These are phyloP conservation scores for Amphipoea oculea DNA, from an alignment of 2,888 invertebrate genomes.

Conservation along the genomic window DNA sequence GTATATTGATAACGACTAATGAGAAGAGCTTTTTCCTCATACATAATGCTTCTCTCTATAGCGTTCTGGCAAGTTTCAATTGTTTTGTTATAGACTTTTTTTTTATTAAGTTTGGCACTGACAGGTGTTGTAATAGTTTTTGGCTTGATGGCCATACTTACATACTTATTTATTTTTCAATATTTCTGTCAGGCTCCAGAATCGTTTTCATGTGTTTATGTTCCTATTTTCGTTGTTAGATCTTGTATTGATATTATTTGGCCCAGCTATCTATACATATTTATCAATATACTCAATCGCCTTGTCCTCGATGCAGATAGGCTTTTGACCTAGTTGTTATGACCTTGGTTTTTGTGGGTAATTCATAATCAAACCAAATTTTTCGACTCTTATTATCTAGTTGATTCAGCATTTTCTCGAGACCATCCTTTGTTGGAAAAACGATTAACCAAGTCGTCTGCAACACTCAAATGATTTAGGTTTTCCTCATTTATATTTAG, in stretches of 20 bases:
- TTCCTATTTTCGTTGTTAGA: not conserved
- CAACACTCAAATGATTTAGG: not conserved
- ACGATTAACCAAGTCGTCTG: not conserved
- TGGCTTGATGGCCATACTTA: not conserved
- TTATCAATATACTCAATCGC: not conserved
- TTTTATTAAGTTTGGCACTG: not conserved
- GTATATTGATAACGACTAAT: not conserved
- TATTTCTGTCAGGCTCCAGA: not conserved
- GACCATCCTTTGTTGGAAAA: conserved; percentile 1
- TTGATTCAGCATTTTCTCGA: not conserved
- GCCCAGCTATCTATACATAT: not conserved
- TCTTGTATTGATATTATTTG: not conserved
- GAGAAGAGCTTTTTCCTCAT: too few relatives aligned
- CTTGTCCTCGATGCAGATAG: not conserved
- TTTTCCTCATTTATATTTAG: conserved; percentile 17
- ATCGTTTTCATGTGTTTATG: not conserved
- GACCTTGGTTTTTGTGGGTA: not conserved
- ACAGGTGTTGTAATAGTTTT: not conserved
- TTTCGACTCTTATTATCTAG: not conserved
- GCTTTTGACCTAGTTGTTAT: not conserved
- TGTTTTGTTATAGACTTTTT: not conserved
- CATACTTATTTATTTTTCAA: not conserved
- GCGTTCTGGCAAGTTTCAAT: not conserved
- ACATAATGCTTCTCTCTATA: not conserved
- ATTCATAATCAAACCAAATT: not conserved